Conservation (phyloP, 2,113 vertebrate genomes). For the Antennarius striatus region DNA sequence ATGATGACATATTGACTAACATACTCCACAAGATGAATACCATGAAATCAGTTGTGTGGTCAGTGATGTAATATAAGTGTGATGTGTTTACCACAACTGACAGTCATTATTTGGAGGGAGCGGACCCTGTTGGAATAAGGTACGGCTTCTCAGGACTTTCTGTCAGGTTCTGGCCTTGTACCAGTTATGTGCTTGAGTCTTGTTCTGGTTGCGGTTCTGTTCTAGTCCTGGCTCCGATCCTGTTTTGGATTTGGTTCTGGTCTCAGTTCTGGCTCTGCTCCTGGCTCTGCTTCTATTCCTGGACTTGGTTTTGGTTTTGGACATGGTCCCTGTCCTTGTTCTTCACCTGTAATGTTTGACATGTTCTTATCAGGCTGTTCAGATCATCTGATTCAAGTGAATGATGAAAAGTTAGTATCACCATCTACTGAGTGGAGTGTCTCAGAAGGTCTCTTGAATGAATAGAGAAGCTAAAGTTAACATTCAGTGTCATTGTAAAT, state of each 20-base stretch:
- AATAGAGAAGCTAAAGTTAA: too few relatives aligned
- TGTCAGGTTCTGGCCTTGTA: background rate
- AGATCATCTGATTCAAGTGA: background rate
- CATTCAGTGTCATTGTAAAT: too few relatives aligned
- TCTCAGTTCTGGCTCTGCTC: background rate
- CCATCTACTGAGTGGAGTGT: too few relatives aligned
- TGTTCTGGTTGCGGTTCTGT: background rate
- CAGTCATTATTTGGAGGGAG: constrained; percentile 16
- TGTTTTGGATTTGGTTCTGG: background rate
- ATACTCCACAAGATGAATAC: too few relatives aligned
- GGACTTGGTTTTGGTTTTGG: background rate
- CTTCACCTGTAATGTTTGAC: background rate
- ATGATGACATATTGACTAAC: background rate
- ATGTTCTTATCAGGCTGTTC: constrained; percentile 3
- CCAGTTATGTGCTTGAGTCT: background rate
- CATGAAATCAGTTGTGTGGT: background rate
- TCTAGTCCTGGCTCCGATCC: background rate
- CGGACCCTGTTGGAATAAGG: constrained; percentile 7
- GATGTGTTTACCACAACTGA: constrained; percentile 11
- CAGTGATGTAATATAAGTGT: constrained; percentile 6
- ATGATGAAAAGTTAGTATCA: too few relatives aligned
- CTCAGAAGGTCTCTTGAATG: too few relatives aligned
- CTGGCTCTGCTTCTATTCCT: background rate
- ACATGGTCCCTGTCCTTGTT: too few relatives aligned
- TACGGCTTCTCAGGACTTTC: constrained; percentile 4